phyloP scores from a whole-genome alignment of 2,797 vertebrate species.

The Acridotheres tristis region DNA sequence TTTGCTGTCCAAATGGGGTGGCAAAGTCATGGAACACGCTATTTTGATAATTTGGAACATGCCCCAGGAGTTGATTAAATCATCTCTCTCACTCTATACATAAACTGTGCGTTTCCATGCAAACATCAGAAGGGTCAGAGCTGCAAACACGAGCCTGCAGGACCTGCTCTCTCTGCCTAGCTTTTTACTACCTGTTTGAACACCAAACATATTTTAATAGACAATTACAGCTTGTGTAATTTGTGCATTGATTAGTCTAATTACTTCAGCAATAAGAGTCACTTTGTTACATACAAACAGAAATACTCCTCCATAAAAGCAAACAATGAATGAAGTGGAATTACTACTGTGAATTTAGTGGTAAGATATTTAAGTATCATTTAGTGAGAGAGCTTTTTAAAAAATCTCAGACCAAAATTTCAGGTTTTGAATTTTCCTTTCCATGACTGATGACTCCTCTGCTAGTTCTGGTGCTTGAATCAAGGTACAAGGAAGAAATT shows the following conservation, averaged over 20 bases:
- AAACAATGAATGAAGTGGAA: neutral
- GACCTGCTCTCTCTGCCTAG: neutral
- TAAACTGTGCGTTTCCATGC: rapidly evolving
- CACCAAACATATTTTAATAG: neutral
- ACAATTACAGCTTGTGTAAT: neutral
- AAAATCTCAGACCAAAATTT: neutral
- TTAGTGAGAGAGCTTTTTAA: neutral
- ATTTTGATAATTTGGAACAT: neutral
- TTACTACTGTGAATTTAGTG: neutral
- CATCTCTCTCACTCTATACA: neutral
- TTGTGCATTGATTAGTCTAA: no score
- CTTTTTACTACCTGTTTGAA: neutral
- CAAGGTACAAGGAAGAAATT: neutral
- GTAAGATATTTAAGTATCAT: neutral
- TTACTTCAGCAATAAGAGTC: no score
- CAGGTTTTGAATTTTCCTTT: neutral
- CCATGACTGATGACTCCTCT: neutral
- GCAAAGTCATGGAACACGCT: neutral
- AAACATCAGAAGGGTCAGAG: neutral
- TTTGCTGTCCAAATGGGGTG: neutral
- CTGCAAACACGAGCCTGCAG: neutral
- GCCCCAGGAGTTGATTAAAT: neutral
- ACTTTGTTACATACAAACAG: neutral
- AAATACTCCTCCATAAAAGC: neutral
- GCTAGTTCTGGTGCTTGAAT: neutral